These are phyloP conservation scores for Hydriomena furcata DNA, from an alignment of 2,888 invertebrate genomes.

Conservation along the genomic window DNA sequence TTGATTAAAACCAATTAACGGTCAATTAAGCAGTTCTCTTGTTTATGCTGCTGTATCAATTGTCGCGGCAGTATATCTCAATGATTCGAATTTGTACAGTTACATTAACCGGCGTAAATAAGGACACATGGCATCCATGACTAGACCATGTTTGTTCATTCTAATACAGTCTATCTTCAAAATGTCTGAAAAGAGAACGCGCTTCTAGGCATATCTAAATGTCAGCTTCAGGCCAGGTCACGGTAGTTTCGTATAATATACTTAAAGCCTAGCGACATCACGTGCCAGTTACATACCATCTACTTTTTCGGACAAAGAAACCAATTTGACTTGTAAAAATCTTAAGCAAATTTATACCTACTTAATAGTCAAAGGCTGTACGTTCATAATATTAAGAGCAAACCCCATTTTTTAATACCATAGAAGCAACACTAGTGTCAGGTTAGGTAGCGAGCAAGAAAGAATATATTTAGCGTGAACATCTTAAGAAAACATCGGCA, in stretches of 20 bases:
- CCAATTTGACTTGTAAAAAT: slow-evolving; percentile 42
- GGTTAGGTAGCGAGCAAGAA: slow-evolving; percentile 17
- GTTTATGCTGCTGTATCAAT: slow-evolving; percentile 66
- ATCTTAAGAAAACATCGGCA: slow-evolving; percentile 56
- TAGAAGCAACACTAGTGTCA: too few species aligned
- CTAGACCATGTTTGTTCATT: neutral
- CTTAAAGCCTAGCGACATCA: slow-evolving; percentile 21
- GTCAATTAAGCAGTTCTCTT: slow-evolving; percentile 75
- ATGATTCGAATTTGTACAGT: slow-evolving; percentile 58
- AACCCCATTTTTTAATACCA: too few species aligned
- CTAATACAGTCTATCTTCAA: neutral
- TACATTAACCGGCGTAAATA: slow-evolving; percentile 36
- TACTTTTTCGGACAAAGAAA: slow-evolving; percentile 14
- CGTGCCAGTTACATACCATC: slow-evolving; percentile 17
- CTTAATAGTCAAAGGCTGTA: too few species aligned
- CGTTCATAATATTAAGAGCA: neutral
- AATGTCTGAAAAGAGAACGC: neutral
- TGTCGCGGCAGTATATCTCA: slow-evolving; percentile 62
- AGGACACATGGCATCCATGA: neutral
- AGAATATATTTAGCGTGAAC: slow-evolving; percentile 56
- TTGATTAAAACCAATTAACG: slow-evolving; percentile 81
- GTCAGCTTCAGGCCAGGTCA: slow-evolving; percentile 27
- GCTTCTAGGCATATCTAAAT: slow-evolving; percentile 20
- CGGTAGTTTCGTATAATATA: slow-evolving; percentile 26
- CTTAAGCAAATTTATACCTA: slow-evolving; percentile 64